These are phyloP conservation scores for Drosophila pseudotalamancana DNA, from an alignment of 2,888 invertebrate species.

Conservation along the genomic window DNA sequence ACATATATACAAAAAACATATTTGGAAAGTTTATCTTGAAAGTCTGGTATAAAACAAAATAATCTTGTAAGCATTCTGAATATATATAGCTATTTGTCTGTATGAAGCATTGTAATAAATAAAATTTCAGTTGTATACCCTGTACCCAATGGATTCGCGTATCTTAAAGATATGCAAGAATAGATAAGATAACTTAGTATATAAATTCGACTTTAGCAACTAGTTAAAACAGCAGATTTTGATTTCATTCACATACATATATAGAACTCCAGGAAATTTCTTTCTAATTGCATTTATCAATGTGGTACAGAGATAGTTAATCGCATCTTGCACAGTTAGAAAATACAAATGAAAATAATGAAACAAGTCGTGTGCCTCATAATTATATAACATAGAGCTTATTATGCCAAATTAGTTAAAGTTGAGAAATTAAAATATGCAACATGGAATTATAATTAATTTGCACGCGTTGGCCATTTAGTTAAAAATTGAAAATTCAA, in stretches of 20 bases:
- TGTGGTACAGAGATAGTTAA: too few species aligned
- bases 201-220: neutral
- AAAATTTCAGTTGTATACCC: neutral
- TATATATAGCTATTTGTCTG: neutral
- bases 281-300: too few species aligned
- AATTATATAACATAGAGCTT: conserved; percentile 57
- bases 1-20: conserved; percentile 3
- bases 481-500: conserved; percentile 36
- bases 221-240: neutral
- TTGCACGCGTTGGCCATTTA: conserved; percentile 64
- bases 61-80: neutral
- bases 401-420: conserved; percentile 66
- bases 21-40: neutral
- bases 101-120: neutral
- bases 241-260: too few species aligned
- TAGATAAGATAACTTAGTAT: neutral
- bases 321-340: conserved; percentile 28
- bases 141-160: neutral
- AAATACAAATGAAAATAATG: conserved; percentile 25
- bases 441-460: conserved; percentile 26
- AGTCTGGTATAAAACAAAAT: neutral
- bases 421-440: conserved; percentile 12
- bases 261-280: too few species aligned
- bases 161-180: neutral
- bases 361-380: conserved; percentile 65